Conservation (phyloP, 2,113 vertebrate species). For the Lepus europaeus region DNA sequence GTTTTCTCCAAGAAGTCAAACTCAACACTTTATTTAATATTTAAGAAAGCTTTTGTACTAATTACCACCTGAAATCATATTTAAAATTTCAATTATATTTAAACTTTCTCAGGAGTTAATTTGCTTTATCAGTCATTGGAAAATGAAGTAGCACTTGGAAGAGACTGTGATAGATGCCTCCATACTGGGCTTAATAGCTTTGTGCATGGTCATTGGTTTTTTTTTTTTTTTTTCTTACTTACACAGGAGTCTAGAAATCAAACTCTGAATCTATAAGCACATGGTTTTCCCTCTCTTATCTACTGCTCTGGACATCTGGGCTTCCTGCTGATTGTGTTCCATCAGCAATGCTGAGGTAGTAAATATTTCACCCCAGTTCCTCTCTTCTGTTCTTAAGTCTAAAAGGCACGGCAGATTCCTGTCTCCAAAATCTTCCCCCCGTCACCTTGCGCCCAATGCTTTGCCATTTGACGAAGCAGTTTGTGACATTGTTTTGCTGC, state of each 20-base stretch:
- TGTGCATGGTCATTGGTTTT: conserved; percentile 25
- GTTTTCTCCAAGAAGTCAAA: conserved; percentile 30
- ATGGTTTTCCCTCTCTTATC: conserved; percentile 78
- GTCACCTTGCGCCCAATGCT: neutral
- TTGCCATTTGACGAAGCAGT: conserved; percentile 30
- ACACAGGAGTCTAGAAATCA: conserved; percentile 78
- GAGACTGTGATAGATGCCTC: neutral
- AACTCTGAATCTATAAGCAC: conserved; percentile 73
- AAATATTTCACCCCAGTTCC: conserved; percentile 75
- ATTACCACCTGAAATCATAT: conserved; percentile 27
- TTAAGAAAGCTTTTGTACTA: neutral
- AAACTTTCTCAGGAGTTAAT: conserved; percentile 36
- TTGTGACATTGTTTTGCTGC: neutral
- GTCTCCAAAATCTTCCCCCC: conserved; percentile 76
- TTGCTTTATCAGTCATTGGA: conserved; percentile 43
- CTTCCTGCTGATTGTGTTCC: conserved; percentile 82
- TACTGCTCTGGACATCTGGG: conserved; percentile 77
- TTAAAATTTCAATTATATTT: conserved; percentile 19
- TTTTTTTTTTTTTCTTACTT: neutral
- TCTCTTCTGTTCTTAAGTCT: conserved; percentile 75
- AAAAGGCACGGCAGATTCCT: conserved; percentile 68
- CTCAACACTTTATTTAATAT: neutral
- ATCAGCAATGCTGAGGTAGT: conserved; percentile 83
- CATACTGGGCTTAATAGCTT: conserved; percentile 33
- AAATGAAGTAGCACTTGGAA: conserved; percentile 68